A percentile compares a stretch with the other conserved stretches of the same genome.
Evolutionary conservation across 2,888 invertebrate genomes (phyloP).

Genomic region (Drosophila nigricruria): DNA sequence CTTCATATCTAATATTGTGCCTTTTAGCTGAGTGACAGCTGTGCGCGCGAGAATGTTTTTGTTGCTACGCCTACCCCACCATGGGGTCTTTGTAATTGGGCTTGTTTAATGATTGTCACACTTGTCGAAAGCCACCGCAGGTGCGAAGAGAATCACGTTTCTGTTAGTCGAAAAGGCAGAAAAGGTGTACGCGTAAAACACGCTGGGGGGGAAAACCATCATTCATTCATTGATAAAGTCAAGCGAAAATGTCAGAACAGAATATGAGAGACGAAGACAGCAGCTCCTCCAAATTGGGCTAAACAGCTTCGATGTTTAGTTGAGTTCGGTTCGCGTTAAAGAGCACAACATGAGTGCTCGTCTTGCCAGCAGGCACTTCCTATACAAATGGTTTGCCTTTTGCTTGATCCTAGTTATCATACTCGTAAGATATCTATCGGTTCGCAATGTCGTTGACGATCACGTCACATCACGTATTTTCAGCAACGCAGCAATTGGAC

Average conservation of each 20-base stretch:
- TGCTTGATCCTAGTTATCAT: slow-evolving; percentile 8
- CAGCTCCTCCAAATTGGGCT: slow-evolving; percentile 10
- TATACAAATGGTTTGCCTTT: slow-evolving; percentile 16
- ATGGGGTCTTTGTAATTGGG: slow-evolving; percentile 1
- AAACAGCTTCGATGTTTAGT: slow-evolving; percentile 14
- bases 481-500: neutral
- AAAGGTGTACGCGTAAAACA: neutral
- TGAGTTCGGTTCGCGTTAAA: slow-evolving; percentile 2
- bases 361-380: neutral
- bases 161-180: neutral
- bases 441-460: neutral
- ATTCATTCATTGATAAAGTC: slow-evolving; percentile 18
- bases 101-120: neutral
- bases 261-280: neutral
- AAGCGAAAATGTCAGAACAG: neutral
- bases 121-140: neutral
- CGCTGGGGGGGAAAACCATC: neutral
- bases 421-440: neutral
- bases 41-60: neutral
- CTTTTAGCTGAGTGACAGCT: neutral
- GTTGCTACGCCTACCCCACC: neutral
- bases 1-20: neutral
- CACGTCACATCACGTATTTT: neutral
- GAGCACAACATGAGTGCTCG: slow-evolving; percentile 21
- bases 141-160: slow-evolving; percentile 3